Base-by-base conservation (phyloP, 2,888 invertebrate genomes). In the Ophion costatus region DNA sequence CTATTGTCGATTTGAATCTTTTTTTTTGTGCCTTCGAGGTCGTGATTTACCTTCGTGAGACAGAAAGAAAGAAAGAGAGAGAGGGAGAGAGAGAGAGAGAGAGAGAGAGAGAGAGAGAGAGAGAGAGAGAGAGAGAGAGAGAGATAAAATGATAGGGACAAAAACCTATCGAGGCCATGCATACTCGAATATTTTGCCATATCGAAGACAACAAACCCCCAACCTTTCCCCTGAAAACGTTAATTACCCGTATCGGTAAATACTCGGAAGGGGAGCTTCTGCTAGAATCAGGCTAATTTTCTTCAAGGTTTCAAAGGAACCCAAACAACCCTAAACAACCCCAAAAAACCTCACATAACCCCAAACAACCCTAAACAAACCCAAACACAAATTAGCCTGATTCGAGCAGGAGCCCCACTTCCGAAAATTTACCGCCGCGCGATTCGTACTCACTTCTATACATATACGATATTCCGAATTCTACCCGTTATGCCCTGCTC, bases 1-100 rank as follows among this genome's bases (percentile, higher is more conserved):
- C 82, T 80, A 86, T 89, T 86, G 87, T 89, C 83, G 77, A 69
- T 66, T 69, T 33, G 20, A 79, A 79, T 33, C 83, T 80, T 38
- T 86, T 86, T 82, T 86, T 77, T 11, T 84, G 73, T 78, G 63
- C 29, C 80, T 77, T 69, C 51, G 7, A 59, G 63, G 67, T 71
- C 56, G 63, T 77, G 80, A 80, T 84, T 80, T 63, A 71, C 80
- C 71, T 66, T 70, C 73, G 56, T 56, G 24, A 69, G n/a, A 9
- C 56, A 63, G 64, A 29, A 20, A n/a, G 33, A 56, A 14, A 29
- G 33, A 33, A 38, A 11, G 56, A 24, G 56, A 10, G 24, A 33
- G n/a, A 70, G 51, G n/a, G 38, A 38, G 38, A 38, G 38, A 38
- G 38, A 0, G 33, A 4, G 33, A 4, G 33, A 4, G 33, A 4